Base-by-base conservation (phyloP, 2,888 invertebrate genomes). In the Drosophila helvetica region DNA sequence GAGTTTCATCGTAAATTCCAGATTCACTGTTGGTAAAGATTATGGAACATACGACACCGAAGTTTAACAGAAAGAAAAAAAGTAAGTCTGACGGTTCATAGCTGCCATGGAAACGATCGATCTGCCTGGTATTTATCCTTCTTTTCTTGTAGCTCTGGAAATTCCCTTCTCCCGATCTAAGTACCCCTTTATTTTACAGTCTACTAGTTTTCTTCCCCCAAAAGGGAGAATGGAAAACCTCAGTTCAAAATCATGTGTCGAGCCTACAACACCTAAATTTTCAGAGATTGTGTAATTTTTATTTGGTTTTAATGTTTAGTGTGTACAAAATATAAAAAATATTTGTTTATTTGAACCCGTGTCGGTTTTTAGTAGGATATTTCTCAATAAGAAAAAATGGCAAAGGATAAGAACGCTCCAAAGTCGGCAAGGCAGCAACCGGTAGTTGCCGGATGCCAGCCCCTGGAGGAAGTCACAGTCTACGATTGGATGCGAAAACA, bases 401-500 rank as follows among this genome's bases (percentile, higher is more conserved):
- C 42, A 12, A 17, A 18, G 45, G 48, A 15, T 7, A 38, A 6
- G 10, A 27, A 18, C n/a, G 54, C 25, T 3, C 3, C 22, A 1
- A 33, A 15, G 33, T 4, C 15, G 33, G n/a, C n/a, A n/a, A n/a
- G n/a, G 38, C 38, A 15, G n/a, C 38, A 15, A n/a, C 38, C 38
- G 38, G 5, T 38, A 7, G n/a, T 7, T 15, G 38, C 38, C 7
- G 38, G 38, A 2, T 38, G 38, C n/a, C 15, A n/a, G 38, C 38
- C 6, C 15, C 38, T 38, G 18, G 33, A 48, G 1, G 45, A 71
- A 6, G 43, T 70, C 0, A 60, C 67, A 1, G 67, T 70, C 5
- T 69, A 71, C 45, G 59, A 86, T 47, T 61, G 78, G 45, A 75
- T 86, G 47, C 78, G 87, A 0, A 33, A 52, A 17, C 19, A 55